These are phyloP conservation scores for Hesperia comma DNA, from an alignment of 2,888 invertebrate genomes.

Conservation along the genomic window DNA sequence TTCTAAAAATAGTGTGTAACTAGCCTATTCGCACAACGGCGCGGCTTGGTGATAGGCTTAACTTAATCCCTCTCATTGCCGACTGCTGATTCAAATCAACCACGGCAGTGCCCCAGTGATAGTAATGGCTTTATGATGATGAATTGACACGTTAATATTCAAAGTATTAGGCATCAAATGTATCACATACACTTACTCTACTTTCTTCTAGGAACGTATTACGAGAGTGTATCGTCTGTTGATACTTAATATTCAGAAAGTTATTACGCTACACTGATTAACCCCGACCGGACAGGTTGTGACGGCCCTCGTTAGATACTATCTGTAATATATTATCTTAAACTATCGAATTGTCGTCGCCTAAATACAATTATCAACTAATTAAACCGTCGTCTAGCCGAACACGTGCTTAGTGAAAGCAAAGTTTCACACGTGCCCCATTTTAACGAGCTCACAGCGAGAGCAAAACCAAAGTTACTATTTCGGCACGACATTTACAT, in stretches of 20 bases:
- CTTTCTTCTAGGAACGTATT: slow-evolving; percentile 3
- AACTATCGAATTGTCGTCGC: slow-evolving; percentile 25
- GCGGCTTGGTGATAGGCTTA: no score
- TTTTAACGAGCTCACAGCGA: slow-evolving; percentile 50
- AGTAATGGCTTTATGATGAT: slow-evolving; percentile 2
- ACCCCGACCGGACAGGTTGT: slow-evolving; percentile 25
- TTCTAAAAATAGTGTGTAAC: no score
- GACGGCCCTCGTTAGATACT: slow-evolving; percentile 17
- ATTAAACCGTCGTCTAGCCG: slow-evolving; percentile 65
- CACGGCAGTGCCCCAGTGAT: not conserved
- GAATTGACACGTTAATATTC: slow-evolving; percentile 7
- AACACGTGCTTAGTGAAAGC: slow-evolving; percentile 73
- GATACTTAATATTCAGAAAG: slow-evolving; percentile 29
- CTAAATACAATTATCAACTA: slow-evolving; percentile 54
- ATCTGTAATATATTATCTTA: slow-evolving; percentile 9
- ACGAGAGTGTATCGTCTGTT: not conserved
- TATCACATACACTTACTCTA: slow-evolving; percentile 3
- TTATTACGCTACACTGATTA: slow-evolving; percentile 17
- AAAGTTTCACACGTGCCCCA: slow-evolving; percentile 67
- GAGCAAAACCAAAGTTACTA: slow-evolving; percentile 50
- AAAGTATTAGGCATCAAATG: not conserved
- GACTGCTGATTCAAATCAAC: no score
- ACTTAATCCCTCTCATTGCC: no score
- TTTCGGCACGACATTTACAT: slow-evolving; percentile 57
- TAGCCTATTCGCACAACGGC: no score